phyloP scores from a whole-genome alignment of 2,888 invertebrate genomes.

The Pandemis corylana region DNA sequence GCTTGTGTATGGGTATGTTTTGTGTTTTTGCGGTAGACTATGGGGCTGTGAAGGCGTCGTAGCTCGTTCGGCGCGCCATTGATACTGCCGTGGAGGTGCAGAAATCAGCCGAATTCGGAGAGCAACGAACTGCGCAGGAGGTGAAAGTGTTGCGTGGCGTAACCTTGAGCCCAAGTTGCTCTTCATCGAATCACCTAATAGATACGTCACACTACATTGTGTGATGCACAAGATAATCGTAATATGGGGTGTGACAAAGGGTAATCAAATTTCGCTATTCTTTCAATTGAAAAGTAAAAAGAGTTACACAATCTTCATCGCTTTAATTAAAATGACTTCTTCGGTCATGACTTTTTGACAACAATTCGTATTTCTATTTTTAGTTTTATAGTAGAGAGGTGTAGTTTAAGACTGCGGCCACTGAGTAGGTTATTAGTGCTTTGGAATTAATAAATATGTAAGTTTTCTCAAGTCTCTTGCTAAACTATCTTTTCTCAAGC shows the following conservation, averaged over 20 bases:
- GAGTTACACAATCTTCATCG: neutral
- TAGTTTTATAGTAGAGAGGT: too few species aligned
- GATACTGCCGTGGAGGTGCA: slow-evolving; percentile 54
- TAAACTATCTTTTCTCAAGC: neutral
- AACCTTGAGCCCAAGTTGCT: slow-evolving; percentile 79
- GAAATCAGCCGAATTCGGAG: slow-evolving; percentile 72
- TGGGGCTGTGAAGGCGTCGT: slow-evolving; percentile 51
- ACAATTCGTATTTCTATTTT: too few species aligned
- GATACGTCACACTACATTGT: slow-evolving; percentile 68
- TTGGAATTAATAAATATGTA: neutral
- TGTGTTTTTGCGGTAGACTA: slow-evolving; percentile 46
- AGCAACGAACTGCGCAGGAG: slow-evolving; percentile 77
- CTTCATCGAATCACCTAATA: slow-evolving; percentile 75
- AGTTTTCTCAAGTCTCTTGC: neutral
- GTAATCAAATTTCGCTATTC: slow-evolving; percentile 15
- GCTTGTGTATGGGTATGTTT: slow-evolving; percentile 43
- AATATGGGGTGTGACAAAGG: slow-evolving; percentile 21
- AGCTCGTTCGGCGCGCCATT: slow-evolving; percentile 57
- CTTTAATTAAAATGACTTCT: neutral
- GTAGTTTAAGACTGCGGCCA: too few species aligned
- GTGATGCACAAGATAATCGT: slow-evolving; percentile 48
- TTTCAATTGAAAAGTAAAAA: slow-evolving; percentile 4
- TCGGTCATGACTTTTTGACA: neutral
- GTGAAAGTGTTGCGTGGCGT: slow-evolving; percentile 81
- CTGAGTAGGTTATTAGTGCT: neutral